Evolutionary conservation across 1,140 invertebrate species (phyloP).

Genomic region (Cotesia chilonis): DNA sequence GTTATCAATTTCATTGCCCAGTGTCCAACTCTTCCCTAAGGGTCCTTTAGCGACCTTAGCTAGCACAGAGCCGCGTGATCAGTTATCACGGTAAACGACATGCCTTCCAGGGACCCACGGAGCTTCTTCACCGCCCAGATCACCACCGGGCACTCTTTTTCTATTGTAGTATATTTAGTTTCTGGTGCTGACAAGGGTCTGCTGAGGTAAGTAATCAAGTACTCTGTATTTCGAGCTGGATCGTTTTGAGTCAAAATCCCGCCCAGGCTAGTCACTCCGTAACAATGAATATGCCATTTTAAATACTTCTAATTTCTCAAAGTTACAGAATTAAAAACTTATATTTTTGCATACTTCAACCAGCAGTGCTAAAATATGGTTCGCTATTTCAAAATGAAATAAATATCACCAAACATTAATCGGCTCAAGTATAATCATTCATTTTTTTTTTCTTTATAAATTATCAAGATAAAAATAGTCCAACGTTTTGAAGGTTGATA

Average conservation of each 20-base stretch:
- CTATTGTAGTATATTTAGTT: neutral
- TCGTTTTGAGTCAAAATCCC: slow-evolving; percentile 11
- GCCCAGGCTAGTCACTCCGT: neutral
- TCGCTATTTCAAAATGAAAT: no score
- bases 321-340: no score
- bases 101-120: slow-evolving; percentile 3
- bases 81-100: neutral
- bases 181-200: neutral
- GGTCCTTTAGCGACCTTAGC: neutral
- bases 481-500: no score
- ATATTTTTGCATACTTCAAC: no score
- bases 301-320: no score
- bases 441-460: no score
- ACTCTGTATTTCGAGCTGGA: neutral
- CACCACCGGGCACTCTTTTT: slow-evolving; percentile 14
- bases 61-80: slow-evolving; percentile 16
- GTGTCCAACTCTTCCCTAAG: neutral
- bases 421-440: no score
- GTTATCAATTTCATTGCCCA: neutral
- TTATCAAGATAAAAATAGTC: no score
- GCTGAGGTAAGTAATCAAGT: slow-evolving; percentile 17
- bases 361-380: no score
- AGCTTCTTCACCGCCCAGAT: slow-evolving; percentile 20
- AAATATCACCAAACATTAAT: no score
- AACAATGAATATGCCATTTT: no score